Base-by-base conservation (phyloP, 2,888 invertebrate genomes). In the Athalia rosae region DNA sequence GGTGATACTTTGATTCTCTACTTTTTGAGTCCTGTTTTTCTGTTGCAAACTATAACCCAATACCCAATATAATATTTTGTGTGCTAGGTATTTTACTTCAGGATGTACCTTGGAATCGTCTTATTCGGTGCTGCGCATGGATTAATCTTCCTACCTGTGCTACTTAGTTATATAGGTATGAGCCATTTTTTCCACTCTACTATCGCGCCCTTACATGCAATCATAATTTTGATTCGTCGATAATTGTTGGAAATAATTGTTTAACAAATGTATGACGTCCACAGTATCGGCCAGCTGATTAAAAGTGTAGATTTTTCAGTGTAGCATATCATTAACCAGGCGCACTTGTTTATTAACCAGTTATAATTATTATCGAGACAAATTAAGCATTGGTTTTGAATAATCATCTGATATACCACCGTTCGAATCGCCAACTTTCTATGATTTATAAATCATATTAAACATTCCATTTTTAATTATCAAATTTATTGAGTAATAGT, bases 61-160 rank as follows among this genome's bases (percentile, higher is more conserved):
- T n/a, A 71, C n/a, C 13, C n/a, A 50, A 74, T 74, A 53, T 71
- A 58, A 56, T 6, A 56, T 47, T 71, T 66, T 48, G 77, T 77
- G 77, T 82, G 82, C 4, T 91, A 95, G 93, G 95, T 95, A 87
- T 98, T 97, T 91, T 98, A 98, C 92, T 98, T 98, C 92, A 94
- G 98, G 82, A 98, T 99, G 97, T 99, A 99, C 91, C 92, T 99
- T 88, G 98, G 98, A 78, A 99, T 99, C 85, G 99, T 99, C 76
- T 87, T 99, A 79, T 95, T 98, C 89, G 99, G 99, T 76, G 99
- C 99, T 7, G 95, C 97, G 4, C 99, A 99, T 90, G 99, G 99
- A 15, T 94, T 99, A 79, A 95, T 99, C 87, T 99, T 99, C 92
- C 92, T 99, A 84, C 99, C 99, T 7, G 99, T 99, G 79, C 93